These are phyloP conservation scores for Kryptolebias marmoratus DNA, from an alignment of 2,113 vertebrate species.

Conservation along the genomic window DNA sequence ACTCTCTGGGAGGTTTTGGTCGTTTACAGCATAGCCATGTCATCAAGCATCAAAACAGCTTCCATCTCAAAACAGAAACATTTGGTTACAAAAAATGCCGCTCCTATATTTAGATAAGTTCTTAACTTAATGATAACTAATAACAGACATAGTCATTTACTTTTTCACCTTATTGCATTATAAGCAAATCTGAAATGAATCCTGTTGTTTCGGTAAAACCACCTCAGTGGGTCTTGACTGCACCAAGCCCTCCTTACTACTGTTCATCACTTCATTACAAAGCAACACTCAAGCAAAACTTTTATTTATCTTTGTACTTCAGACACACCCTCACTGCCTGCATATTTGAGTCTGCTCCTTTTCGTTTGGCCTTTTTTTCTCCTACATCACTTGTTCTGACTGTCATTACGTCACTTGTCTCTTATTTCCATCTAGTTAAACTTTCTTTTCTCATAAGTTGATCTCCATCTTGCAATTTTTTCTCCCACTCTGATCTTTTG, in stretches of 20 bases:
- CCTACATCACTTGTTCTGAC: conserved; percentile 19
- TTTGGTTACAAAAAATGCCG: conserved; percentile 45
- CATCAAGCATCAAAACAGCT: conserved; percentile 53
- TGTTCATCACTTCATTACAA: conserved; percentile 46
- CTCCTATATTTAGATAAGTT: conserved; percentile 29
- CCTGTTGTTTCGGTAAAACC: too few species aligned
- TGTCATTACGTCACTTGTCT: conserved; percentile 33
- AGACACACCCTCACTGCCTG: conserved; percentile 60
- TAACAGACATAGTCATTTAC: neutral
- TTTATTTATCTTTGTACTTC: conserved; percentile 52
- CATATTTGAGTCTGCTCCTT: conserved; percentile 41
- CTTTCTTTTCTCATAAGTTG: conserved; percentile 2
- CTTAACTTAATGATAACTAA: conserved; percentile 1
- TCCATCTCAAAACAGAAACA: conserved; percentile 58
- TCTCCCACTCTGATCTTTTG: conserved; percentile 15
- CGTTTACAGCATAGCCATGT: conserved; percentile 51
- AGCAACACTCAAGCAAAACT: conserved; percentile 49
- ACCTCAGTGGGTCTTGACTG: conserved; percentile 30
- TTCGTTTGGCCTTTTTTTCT: conserved; percentile 6
- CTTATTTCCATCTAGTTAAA: conserved; percentile 10
- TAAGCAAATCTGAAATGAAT: too few species aligned
- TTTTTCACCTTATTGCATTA: too few species aligned
- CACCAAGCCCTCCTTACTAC: conserved; percentile 40
- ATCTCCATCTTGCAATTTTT: neutral
- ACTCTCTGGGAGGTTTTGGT: conserved; percentile 67